Conservation (phyloP, 1,140 invertebrate species). For the Trichonephila clavipes region DNA sequence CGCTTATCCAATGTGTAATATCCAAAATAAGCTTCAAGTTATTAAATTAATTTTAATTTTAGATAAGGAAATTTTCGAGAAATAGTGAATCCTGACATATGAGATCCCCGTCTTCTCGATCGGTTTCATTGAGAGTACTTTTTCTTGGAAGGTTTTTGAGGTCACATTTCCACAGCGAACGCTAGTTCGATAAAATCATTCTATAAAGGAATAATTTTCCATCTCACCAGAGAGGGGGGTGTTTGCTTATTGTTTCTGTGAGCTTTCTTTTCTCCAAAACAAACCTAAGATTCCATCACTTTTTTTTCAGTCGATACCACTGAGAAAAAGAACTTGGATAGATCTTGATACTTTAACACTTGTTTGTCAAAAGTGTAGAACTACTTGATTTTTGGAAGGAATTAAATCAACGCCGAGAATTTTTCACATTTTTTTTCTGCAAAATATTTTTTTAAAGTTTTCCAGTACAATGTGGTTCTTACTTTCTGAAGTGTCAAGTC, state of each 20-base stretch:
- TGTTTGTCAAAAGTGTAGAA: constrained; percentile 73
- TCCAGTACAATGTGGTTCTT: not conserved
- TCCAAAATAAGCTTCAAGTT: no score
- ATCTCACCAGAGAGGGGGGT: constrained; percentile 56
- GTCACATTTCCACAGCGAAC: constrained; percentile 35
- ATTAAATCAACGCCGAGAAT: constrained; percentile 32
- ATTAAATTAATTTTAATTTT: no score
- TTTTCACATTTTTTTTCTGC: constrained; percentile 39
- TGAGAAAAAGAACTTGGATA: constrained; percentile 46
- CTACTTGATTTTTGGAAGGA: constrained; percentile 67
- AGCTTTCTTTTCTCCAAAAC: constrained; percentile 67
- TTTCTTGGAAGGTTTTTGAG: constrained; percentile 53
- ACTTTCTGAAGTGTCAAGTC: not conserved
- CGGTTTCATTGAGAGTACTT: constrained; percentile 42
- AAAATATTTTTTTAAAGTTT: not conserved
- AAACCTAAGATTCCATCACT: constrained; percentile 64
- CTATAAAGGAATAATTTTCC: constrained; percentile 58
- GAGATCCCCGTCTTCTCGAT: constrained; percentile 17
- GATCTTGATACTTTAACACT: constrained; percentile 70
- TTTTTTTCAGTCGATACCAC: not conserved
- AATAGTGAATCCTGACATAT: no score
- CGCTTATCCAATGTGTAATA: no score
- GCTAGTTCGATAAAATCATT: constrained; percentile 73
- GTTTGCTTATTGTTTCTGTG: constrained; percentile 68
- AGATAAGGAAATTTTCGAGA: no score